These are phyloP conservation scores for Tetropium fuscum DNA, from an alignment of 2,888 invertebrate genomes.

Conservation along the genomic window DNA sequence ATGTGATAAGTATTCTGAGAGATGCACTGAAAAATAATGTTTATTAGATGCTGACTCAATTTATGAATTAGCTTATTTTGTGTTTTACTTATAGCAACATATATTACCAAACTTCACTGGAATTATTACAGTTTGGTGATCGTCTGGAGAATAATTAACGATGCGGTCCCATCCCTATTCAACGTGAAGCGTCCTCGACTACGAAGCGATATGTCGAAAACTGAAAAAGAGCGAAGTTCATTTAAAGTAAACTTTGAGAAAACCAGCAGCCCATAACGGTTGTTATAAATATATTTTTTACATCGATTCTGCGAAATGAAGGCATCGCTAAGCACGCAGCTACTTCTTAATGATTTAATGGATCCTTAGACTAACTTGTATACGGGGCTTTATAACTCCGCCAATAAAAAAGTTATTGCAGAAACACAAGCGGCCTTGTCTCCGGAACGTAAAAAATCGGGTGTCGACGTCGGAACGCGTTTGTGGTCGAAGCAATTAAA, in stretches of 20 bases:
- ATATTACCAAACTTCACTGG: neutral
- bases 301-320: slow-evolving; percentile 42
- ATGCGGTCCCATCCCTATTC: neutral
- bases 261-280: slow-evolving; percentile 45
- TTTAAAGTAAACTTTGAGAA: slow-evolving; percentile 30
- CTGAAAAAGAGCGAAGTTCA: slow-evolving; percentile 8
- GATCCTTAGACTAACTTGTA: slow-evolving; percentile 42
- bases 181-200: slow-evolving; percentile 7
- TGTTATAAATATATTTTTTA: slow-evolving; percentile 40
- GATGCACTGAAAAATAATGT: too few relatives aligned
- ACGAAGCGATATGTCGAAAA: slow-evolving; percentile 8
- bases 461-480: slow-evolving; percentile 32
- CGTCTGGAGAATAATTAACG: slow-evolving; percentile 12
- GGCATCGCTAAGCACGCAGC: slow-evolving; percentile 43
- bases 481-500: slow-evolving; percentile 50
- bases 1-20: too few relatives aligned
- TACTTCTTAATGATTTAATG: slow-evolving; percentile 49
- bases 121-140: neutral
- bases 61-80: too few relatives aligned
- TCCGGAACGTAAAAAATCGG: slow-evolving; percentile 15
- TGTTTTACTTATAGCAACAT: too few relatives aligned
- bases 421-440: slow-evolving; percentile 30
- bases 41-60: too few relatives aligned
- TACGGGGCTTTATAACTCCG: slow-evolving; percentile 42
- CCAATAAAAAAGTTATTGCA: slow-evolving; percentile 39